Percentiles rank a stretch among this genome's conserved stretches.
Evolutionary conservation across 1,140 invertebrate species (phyloP).

Genomic region (Drosophila aff.): DNA sequence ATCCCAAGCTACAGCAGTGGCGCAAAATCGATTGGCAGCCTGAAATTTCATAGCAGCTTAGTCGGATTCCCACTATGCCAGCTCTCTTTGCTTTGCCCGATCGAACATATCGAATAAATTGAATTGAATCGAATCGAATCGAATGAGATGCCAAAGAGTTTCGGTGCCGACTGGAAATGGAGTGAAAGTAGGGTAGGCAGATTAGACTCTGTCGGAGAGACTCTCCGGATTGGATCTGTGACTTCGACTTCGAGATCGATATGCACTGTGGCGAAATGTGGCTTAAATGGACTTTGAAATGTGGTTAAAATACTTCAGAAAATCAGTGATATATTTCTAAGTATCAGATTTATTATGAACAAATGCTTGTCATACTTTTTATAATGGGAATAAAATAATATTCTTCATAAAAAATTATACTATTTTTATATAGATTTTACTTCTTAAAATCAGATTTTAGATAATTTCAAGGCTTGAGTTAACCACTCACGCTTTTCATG

Average conservation of each 20-base stretch:
- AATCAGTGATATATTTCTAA: neutral
- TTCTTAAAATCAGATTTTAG: neutral
- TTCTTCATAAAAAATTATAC: neutral
- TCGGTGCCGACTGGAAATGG: slow-evolving; percentile 75
- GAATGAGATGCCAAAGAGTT: slow-evolving; percentile 54
- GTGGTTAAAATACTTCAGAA: neutral
- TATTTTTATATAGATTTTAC: no score
- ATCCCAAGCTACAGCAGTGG: slow-evolving; percentile 57
- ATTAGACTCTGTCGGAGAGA: slow-evolving; percentile 58
- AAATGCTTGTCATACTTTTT: neutral
- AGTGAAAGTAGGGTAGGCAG: slow-evolving; percentile 83
- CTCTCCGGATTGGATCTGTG: slow-evolving; percentile 35
- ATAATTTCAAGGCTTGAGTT: neutral
- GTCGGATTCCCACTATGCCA: slow-evolving; percentile 15
- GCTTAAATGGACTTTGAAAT: neutral
- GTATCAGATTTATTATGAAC: no score
- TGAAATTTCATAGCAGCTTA: slow-evolving; percentile 75
- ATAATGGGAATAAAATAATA: neutral
- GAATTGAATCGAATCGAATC: slow-evolving; percentile 80
- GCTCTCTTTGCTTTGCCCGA: neutral
- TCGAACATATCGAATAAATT: slow-evolving; percentile 70
- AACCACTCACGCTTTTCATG: neutral
- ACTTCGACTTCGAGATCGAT: slow-evolving; percentile 5
- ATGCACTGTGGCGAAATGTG: slow-evolving; percentile 2
- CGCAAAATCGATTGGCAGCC: slow-evolving; percentile 56